Evolutionary conservation across 1,140 invertebrate genomes (phyloP), one percentile per base, ranked within the genome.

Genomic region (Lordiphosa collinella): DNA sequence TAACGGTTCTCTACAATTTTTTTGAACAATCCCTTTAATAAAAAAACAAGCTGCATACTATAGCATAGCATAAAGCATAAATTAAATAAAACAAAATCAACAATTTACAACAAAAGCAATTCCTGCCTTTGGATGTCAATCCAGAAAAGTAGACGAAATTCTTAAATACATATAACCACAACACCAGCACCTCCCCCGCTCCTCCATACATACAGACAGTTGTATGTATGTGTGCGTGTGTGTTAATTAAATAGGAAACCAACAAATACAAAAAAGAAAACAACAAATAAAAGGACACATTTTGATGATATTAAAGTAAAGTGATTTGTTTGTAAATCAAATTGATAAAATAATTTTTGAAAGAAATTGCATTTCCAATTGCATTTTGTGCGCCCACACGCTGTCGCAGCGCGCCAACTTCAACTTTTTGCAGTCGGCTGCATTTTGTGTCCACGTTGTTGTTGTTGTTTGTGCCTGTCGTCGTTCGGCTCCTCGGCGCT

Each of bases 351-450:
- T 29, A 29, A 29, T 29, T 29, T 8, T 29, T 29, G 8, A 36
- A 13, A 32, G 14, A 35, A 18, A 49, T 32, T 36, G 34, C 32
- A 49, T 44, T 44, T 44, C 22, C 5, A 44, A 29, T 18, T 57
- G 53, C 46, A 56, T 58, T 66, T 25, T 38, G 14, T 7, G 40
- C 18, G 16, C 5, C 52, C 53, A 70, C 51, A 48, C 47, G 36
- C 53, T 65, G 52, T 56, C n/a, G 29, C 50, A 56, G 57, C 67
- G 63, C 57, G 63, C 57, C 51, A 76, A 63, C 50, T 49, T 70
- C 25, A 43, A 57, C 32, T 43, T 44, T 40, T 29, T 13, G 48
- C 58, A 49, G 48, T 51, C 66, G 43, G 56, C 65, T 63, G 47
- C 35, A 46, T 43, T 66, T 58, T 65, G 36, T 63, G 52, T 55